Evolutionary conservation across 2,797 vertebrate genomes (phyloP).

Genomic region (Morelia viridis): DNA sequence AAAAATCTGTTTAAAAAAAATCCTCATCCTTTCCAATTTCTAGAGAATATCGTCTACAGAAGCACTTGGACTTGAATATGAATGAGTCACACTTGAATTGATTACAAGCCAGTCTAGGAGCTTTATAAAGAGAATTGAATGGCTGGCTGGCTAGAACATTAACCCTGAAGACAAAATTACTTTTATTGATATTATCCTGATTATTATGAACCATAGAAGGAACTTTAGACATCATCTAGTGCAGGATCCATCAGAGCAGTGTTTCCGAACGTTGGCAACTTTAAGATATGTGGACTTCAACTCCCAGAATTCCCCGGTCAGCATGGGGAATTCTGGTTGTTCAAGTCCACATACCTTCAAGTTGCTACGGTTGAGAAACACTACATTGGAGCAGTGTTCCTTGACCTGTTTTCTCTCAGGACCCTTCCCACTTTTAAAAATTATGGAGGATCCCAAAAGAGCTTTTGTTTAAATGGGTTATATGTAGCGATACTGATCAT

Average conservation of each 20-base stretch:
- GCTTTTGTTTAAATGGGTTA: neutral
- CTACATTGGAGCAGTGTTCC: neutral
- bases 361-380: neutral
- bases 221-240: neutral
- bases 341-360: neutral
- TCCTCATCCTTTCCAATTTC: neutral
- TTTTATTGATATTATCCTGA: neutral
- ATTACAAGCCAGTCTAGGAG: neutral
- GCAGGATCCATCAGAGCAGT: neutral
- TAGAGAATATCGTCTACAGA: neutral
- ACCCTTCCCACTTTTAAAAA: neutral
- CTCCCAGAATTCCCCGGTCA: neutral
- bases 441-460: neutral
- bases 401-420: neutral
- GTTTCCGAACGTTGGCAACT: neutral
- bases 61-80: neutral
- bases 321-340: neutral
- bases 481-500: no score
- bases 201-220: neutral
- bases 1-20: neutral
- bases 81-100: neutral
- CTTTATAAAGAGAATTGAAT: neutral
- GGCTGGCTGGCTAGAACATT: neutral
- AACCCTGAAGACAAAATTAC: neutral
- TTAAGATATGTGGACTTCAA: neutral